Percentiles rank a stretch among this genome's conserved stretches.
Conservation (phyloP, 2,113 vertebrate genomes). For the Catharus minimus region DNA sequence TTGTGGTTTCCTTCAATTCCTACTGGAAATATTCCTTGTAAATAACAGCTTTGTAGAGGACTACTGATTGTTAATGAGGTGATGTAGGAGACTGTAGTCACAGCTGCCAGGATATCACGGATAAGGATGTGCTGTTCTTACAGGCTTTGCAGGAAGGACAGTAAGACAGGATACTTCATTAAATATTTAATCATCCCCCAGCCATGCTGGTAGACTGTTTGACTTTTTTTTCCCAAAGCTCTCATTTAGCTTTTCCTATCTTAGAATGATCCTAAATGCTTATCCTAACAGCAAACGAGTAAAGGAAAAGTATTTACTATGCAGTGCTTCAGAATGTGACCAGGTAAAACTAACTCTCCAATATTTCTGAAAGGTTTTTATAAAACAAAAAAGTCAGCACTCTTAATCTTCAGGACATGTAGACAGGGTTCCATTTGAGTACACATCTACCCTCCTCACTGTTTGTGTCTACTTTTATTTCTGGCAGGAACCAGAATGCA, state of each 20-base stretch:
- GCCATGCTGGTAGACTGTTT: background rate
- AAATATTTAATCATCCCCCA: background rate
- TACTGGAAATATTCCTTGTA: background rate
- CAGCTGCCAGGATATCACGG: background rate
- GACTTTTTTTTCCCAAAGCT: background rate
- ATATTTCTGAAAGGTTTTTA: background rate
- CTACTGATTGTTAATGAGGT: background rate
- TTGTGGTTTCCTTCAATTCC: background rate
- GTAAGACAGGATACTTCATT: background rate
- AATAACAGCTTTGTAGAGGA: background rate
- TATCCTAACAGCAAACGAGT: background rate
- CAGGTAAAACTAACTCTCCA: background rate
- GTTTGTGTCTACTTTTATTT: background rate
- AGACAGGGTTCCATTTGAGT: background rate
- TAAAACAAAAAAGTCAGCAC: background rate
- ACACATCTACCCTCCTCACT: background rate
- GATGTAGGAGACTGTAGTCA: rapidly evolving
- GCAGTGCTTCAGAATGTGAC: background rate
- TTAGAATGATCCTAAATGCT: background rate
- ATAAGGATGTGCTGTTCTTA: background rate
- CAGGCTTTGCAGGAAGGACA: background rate
- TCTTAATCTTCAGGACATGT: background rate
- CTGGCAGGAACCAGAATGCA: background rate
- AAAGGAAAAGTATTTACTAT: background rate
- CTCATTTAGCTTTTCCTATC: background rate